Evolutionary conservation across 2,797 vertebrate genomes (phyloP), one percentile per base, ranked within the genome.

Genomic region (Alectoris magna): DNA sequence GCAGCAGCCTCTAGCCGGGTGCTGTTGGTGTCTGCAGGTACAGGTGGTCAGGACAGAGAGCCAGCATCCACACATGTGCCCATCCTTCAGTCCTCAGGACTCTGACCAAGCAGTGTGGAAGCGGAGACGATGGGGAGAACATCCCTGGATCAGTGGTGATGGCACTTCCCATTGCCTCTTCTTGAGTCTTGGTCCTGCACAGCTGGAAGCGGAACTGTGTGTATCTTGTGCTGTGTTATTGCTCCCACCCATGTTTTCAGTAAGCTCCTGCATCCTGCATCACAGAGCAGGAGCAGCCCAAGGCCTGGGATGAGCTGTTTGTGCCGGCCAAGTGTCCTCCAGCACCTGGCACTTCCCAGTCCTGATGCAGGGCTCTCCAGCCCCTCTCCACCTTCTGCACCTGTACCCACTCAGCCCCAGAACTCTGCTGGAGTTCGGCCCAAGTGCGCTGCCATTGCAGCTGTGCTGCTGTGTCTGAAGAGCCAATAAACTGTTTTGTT

Each of bases 401-500:
- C 24, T 22, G 15, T 21, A 43, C 22, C 10, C 55, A 29, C 14
- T 12, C 19, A 43, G 21, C 68, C 3, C 14, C 16, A 2, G 2
- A 36, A 16, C 31, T 78, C 71, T 72, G 53, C 78, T 22, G 43
- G 39, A 27, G 3, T 48, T 24, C 74, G n/a, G 15, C 63, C 59
- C 10, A 31, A 4, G 26, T 2, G 1, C 2, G 4, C 48, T 78
- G 39, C 22, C 31, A 38, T 70, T 0, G 2, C 31, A 55, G 24
- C 43, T 74, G 12, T 64, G n/a, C 59, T 78, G 10, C 71, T 48
- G 11, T 72, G 10, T 58, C 49, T 19, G 2, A 72, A 44, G 11
- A 79, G 72, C 3, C 44, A 95, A 95, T 95, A 96, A 92, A 95
- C 64, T 43, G 26, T 64, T 71, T 8, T 88, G 51, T 23, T 72